phyloP scores from a whole-genome alignment of 2,797 vertebrate genomes.

The Spondyliosoma cantharus region DNA sequence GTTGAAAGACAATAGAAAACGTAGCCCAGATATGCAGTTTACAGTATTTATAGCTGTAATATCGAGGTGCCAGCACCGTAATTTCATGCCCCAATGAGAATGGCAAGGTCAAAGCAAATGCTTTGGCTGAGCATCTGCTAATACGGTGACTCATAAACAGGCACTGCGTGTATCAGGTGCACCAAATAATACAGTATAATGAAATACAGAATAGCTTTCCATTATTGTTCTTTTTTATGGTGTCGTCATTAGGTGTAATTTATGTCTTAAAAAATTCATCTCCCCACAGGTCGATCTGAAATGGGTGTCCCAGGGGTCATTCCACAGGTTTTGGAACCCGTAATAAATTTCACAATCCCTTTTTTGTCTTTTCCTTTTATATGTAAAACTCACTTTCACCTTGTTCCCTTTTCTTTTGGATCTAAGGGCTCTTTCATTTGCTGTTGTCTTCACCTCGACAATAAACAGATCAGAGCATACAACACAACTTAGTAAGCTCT shows the following conservation, averaged over 20 bases:
- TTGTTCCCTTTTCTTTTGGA: slow-evolving; percentile 81
- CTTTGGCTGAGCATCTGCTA: slow-evolving; percentile 99
- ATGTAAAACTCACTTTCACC: slow-evolving; percentile 84
- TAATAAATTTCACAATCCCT: slow-evolving; percentile 82
- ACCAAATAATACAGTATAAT: slow-evolving; percentile 99
- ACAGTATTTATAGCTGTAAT: slow-evolving; percentile 99
- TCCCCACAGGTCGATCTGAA: slow-evolving; percentile 95
- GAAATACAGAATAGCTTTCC: slow-evolving; percentile 99
- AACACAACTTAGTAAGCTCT: slow-evolving; percentile 75
- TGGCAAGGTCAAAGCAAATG: slow-evolving; percentile 99
- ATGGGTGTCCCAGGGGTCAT: slow-evolving; percentile 97
- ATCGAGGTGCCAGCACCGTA: slow-evolving; percentile 99
- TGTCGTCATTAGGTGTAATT: slow-evolving; percentile 99
- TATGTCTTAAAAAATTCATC: slow-evolving; percentile 98
- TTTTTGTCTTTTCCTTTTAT: slow-evolving; percentile 85
- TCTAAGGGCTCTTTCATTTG: slow-evolving; percentile 83
- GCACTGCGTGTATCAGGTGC: slow-evolving; percentile 99
- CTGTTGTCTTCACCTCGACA: slow-evolving; percentile 74
- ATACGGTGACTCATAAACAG: slow-evolving; percentile 99
- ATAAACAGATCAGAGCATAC: slow-evolving; percentile 81
- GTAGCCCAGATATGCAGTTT: slow-evolving; percentile 99
- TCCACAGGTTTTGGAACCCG: slow-evolving; percentile 92
- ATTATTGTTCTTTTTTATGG: slow-evolving; percentile 99
- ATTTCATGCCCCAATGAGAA: slow-evolving; percentile 99
- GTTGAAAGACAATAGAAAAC: slow-evolving; percentile 99